phyloP scores from a whole-genome alignment of 2,797 vertebrate species.

The Pogoniulus pusillus region DNA sequence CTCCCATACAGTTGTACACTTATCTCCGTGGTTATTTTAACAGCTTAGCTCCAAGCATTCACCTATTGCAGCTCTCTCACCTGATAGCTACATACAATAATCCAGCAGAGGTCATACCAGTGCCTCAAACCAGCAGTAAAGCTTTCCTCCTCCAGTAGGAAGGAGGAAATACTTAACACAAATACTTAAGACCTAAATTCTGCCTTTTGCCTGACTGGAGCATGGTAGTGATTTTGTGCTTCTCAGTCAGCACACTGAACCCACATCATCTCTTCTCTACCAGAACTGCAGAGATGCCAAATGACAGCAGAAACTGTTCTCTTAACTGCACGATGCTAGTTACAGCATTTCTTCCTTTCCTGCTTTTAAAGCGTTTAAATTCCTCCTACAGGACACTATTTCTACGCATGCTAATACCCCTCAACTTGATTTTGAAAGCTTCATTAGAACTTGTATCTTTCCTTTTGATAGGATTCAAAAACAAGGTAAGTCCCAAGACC shows the following conservation, averaged over 20 bases:
- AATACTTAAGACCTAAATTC: neutral
- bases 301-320: neutral
- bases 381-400: neutral
- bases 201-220: neutral
- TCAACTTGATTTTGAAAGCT: neutral
- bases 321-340: neutral
- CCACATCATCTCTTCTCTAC: neutral
- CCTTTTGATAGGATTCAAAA: too few species aligned
- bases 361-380: neutral
- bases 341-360: neutral
- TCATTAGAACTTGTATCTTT: neutral
- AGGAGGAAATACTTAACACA: neutral
- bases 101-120: constrained; percentile 25
- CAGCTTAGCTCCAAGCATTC: neutral
- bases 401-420: neutral
- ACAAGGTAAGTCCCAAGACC: neutral
- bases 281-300: neutral
- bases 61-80: neutral
- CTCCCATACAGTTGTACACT: neutral
- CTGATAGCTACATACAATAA: neutral
- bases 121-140: neutral
- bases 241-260: neutral
- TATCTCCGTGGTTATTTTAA: neutral
- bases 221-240: neutral
- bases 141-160: neutral